Percentiles rank a stretch among this genome's conserved stretches.
phyloP scores from a whole-genome alignment of 2,113 vertebrate species.

The Saguinus imperator region DNA sequence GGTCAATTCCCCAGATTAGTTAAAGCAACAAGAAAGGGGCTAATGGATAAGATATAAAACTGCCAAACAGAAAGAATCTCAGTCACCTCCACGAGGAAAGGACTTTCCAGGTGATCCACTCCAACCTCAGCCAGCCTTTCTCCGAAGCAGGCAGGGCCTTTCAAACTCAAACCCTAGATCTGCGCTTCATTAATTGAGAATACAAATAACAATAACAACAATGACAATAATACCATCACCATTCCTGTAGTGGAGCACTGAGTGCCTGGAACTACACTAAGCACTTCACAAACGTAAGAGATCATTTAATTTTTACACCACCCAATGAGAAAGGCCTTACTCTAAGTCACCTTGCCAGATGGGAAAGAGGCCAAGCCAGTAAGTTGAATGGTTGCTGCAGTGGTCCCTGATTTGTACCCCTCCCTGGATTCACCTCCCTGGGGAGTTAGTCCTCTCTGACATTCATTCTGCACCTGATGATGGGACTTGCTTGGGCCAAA shows the following conservation, averaged over 20 bases:
- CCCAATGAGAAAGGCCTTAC: neutral
- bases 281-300: fast-evolving
- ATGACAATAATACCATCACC: fast-evolving
- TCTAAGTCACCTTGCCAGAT: neutral
- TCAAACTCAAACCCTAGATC: neutral
- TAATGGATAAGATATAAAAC: neutral
- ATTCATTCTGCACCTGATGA: neutral
- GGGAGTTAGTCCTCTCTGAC: too few relatives aligned
- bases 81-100: neutral
- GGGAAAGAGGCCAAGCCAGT: neutral
- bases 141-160: neutral
- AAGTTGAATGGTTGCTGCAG: neutral
- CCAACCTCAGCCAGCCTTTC: neutral
- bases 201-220: neutral
- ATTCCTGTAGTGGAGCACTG: too few relatives aligned
- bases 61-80: neutral
- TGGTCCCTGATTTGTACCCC: neutral
- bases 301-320: neutral
- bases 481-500: neutral
- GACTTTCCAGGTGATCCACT: neutral
- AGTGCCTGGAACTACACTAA: neutral
- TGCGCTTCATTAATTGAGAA: neutral
- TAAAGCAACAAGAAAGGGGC: neutral
- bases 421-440: neutral
- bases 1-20: neutral